Percentiles rank a stretch among this genome's conserved stretches.
These are phyloP conservation scores for Phyto melanocephala DNA, from an alignment of 2,888 invertebrate genomes.

Conservation along the genomic window DNA sequence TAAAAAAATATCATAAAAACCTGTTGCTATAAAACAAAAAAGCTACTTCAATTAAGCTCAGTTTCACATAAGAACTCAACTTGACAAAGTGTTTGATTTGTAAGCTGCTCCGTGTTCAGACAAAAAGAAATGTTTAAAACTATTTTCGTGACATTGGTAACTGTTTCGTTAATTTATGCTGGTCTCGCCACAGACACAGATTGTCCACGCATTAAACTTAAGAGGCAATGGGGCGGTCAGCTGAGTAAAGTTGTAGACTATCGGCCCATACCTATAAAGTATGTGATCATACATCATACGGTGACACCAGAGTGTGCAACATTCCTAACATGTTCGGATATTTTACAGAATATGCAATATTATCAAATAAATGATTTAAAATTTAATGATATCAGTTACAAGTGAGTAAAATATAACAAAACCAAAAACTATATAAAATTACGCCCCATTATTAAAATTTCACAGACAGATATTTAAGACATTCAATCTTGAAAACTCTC, in stretches of 20 bases:
- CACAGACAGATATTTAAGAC: neutral
- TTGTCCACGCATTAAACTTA: conserved; percentile 81
- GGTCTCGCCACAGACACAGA: conserved; percentile 23
- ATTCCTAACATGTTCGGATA: conserved; percentile 78
- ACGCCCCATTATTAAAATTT: neutral
- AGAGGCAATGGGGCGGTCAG: conserved; percentile 82
- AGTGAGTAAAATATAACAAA: conserved; percentile 74
- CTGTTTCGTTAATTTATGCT: neutral
- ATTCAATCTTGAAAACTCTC: neutral
- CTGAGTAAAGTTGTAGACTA: conserved; percentile 80
- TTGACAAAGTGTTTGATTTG: neutral
- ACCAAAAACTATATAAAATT: too few relatives aligned
- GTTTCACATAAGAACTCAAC: conserved; percentile 12
- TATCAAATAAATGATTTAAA: conserved; percentile 80
- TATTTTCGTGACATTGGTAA: neutral
- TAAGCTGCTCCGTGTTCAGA: too few relatives aligned
- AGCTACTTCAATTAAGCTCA: neutral
- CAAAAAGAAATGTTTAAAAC: conserved; percentile 20
- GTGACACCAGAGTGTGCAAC: conserved; percentile 79
- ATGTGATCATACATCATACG: conserved; percentile 82
- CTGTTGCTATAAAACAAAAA: conserved; percentile 21
- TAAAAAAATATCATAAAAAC: neutral
- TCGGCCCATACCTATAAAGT: conserved; percentile 81
- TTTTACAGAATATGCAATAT: conserved; percentile 80
- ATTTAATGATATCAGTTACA: conserved; percentile 81